Evolutionary conservation across 2,797 vertebrate species (phyloP).

Genomic region (Urosaurus nigricauda): DNA sequence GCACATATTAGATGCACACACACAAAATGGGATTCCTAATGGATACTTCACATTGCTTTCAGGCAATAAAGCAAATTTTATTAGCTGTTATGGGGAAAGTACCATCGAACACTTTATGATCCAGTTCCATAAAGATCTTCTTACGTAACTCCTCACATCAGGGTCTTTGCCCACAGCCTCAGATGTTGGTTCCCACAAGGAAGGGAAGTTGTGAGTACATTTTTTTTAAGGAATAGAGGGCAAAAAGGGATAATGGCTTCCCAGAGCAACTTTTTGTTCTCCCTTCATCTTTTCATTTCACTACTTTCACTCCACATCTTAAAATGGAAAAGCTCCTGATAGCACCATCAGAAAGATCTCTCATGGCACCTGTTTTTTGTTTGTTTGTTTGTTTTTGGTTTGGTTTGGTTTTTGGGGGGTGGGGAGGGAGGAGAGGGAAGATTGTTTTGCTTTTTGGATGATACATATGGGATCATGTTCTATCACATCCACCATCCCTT

Average conservation of each 20-base stretch:
- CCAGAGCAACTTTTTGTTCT: background rate
- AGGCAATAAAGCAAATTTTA: conserved; percentile 66
- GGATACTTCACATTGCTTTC: conserved; percentile 62
- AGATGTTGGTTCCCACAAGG: background rate
- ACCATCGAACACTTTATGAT: conserved; percentile 31
- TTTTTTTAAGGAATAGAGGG: background rate
- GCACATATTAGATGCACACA: conserved; percentile 38
- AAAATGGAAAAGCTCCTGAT: background rate
- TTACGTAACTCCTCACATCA: conserved; percentile 14
- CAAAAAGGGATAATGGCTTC: background rate
- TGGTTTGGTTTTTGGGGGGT: no score
- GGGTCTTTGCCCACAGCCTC: conserved; percentile 12
- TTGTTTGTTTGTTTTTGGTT: no score
- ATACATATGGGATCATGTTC: background rate
- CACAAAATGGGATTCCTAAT: conserved; percentile 57
- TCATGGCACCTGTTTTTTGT: background rate
- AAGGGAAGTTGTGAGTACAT: background rate
- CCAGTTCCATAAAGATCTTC: conserved; percentile 34
- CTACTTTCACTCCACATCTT: background rate
- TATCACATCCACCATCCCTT: background rate
- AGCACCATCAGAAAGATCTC: background rate
- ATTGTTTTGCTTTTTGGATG: background rate
- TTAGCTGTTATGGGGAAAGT: conserved; percentile 36
- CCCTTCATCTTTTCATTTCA: background rate
- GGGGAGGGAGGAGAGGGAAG: no score